These are phyloP conservation scores for Cheilosia urbana DNA, from an alignment of 2,888 invertebrate species.

Conservation along the genomic window DNA sequence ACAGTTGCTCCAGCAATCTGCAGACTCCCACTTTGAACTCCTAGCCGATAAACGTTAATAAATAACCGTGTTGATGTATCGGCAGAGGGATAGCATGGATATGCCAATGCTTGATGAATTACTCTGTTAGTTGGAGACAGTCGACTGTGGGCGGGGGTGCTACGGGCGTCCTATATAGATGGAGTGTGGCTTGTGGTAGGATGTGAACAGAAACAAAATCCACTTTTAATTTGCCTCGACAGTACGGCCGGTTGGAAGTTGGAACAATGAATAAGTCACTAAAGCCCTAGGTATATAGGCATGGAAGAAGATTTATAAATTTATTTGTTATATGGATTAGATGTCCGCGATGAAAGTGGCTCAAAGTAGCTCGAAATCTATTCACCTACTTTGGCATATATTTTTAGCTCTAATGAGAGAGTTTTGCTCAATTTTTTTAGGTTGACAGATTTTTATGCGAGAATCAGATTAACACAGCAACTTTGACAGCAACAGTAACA, in stretches of 20 bases:
- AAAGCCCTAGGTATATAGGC: too few relatives aligned
- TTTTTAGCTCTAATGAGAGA: too few relatives aligned
- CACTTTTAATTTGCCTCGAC: conserved; percentile 61
- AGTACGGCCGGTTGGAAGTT: conserved; percentile 51
- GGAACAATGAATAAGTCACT: conserved; percentile 69
- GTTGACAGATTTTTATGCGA: too few relatives aligned
- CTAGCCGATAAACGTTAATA: conserved; percentile 61
- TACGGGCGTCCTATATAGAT: not conserved
- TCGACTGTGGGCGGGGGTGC: conserved; percentile 15
- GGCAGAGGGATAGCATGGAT: conserved; percentile 18
- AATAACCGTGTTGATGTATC: conserved; percentile 64
- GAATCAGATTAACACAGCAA: too few relatives aligned
- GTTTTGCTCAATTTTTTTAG: too few relatives aligned
- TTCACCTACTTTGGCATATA: too few relatives aligned
- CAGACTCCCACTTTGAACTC: conserved; percentile 33
- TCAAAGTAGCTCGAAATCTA: too few relatives aligned
- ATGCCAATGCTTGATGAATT: conserved; percentile 61
- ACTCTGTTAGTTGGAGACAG: conserved; percentile 46
- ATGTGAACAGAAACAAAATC: conserved; percentile 59
- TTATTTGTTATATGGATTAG: too few relatives aligned
- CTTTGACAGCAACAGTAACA: too few relatives aligned
- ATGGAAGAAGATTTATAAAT: conserved; percentile 49
- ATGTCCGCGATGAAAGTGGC: too few relatives aligned
- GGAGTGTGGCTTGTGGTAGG: conserved; percentile 28
- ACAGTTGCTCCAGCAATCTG: not conserved